Base-by-base conservation (phyloP, 2,888 invertebrate species). In the Dynastes maya region DNA sequence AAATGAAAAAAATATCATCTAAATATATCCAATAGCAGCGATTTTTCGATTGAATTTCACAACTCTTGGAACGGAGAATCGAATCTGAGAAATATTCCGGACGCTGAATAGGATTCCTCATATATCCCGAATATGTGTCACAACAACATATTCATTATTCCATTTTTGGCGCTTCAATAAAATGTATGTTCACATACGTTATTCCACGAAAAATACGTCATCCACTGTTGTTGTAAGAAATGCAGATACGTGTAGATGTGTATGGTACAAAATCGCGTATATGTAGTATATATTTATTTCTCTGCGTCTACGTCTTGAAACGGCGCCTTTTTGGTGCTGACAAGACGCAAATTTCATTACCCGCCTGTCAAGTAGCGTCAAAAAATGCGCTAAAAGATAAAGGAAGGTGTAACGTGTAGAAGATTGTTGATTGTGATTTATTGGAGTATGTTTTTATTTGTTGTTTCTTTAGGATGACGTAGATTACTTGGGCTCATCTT, bases 141-240 rank as follows among this genome's bases (percentile, higher is more conserved):
- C 51, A 68, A 49, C 68, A 51, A 63, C 63, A 63, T 29, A 49
- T 68, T 49, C 68, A 51, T 51, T 68, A 51, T 68, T 51, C 68
- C 68, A 68, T 68, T 51, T 68, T 68, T 68, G 51, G 68, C 68
- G 49, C 51, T 68, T 68, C 51, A 29, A 68, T 68, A 68, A 68
- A 68, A 13, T 51, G 29, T 51, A 68, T 13, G 51, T 27, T 27
- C 45, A 29, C 27, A 29, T n/a, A 45, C 45, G 68, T 29, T 51
- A 49, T 68, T 51, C 51, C 53, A 29, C 68, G 68, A 68, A 68
- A 68, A 51, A 68, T 51, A 68, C 51, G 68, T 68, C 68, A 51
- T 22, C 65, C 40, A 45, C 16, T 45, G 40, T 16, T 67, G 65
- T 67, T n/a, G 16, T 67, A 40, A 67, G 45, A 40, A 67, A 67